Percentiles rank a stretch among this genome's conserved stretches.
Evolutionary conservation across 2,888 invertebrate genomes (phyloP).

Genomic region (Leptinotarsa tumamoca): DNA sequence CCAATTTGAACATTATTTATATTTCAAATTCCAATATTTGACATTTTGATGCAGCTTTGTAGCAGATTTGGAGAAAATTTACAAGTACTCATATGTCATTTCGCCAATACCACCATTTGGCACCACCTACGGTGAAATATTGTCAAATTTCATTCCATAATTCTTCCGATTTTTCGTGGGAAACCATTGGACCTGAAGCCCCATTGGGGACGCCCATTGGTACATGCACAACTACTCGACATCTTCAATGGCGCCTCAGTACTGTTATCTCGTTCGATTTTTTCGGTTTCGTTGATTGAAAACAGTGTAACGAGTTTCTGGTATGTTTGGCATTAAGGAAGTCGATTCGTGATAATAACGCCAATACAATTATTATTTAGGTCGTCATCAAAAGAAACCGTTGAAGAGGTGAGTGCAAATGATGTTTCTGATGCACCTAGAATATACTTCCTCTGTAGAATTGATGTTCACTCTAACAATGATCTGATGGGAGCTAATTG

Average conservation of each 20-base stretch:
- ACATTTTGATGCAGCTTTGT: too few species aligned
- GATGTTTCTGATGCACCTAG: neutral
- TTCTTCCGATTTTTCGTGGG: neutral
- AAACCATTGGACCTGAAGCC: neutral
- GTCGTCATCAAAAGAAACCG: neutral
- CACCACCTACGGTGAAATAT: too few species aligned
- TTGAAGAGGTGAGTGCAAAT: neutral
- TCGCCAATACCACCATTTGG: too few species aligned
- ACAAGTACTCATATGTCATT: too few species aligned
- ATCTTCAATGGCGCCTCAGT: neutral
- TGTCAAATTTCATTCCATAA: neutral
- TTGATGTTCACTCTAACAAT: neutral
- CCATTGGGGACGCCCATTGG: neutral
- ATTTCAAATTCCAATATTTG: too few species aligned
- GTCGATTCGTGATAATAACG: constrained; percentile 1
- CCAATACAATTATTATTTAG: neutral
- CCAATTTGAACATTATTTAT: too few species aligned
- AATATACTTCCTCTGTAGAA: neutral
- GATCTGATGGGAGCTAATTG: neutral
- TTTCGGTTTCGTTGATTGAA: constrained; percentile 1
- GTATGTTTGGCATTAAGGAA: constrained; percentile 10
- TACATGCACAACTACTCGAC: neutral
- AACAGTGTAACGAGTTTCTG: constrained; percentile 5
- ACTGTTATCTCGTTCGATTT: constrained; percentile 2
- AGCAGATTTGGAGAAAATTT: too few species aligned